phyloP scores from a whole-genome alignment of 2,113 vertebrate species.

The Glaucomys volans region DNA sequence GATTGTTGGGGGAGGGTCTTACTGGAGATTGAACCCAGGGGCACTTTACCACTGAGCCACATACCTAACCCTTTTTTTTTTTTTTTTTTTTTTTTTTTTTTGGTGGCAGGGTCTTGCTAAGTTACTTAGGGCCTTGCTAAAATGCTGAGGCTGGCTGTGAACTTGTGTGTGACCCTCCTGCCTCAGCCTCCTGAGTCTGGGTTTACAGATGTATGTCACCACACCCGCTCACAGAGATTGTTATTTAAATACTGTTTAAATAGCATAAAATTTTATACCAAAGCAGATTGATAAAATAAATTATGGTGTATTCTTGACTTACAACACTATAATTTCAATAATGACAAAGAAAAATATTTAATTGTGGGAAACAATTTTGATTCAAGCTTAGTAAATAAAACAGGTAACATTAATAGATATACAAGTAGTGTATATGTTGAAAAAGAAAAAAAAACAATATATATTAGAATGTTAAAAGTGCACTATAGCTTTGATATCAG shows the following conservation, averaged over 20 bases:
- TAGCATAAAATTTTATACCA: constrained; percentile 1
- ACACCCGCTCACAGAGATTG: too few relatives aligned
- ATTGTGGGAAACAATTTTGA: neutral
- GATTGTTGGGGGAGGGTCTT: neutral
- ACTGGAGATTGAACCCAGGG: too few relatives aligned
- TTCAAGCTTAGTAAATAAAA: neutral
- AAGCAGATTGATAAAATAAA: neutral
- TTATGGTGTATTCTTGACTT: neutral
- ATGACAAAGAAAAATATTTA: neutral
- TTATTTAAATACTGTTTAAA: neutral
- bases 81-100: too few relatives aligned
- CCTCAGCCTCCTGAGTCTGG: too few relatives aligned
- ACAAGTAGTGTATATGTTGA: neutral
- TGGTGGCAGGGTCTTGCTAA: too few relatives aligned
- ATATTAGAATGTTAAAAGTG: neutral
- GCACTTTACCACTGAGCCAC: too few relatives aligned
- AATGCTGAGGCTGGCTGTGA: too few relatives aligned
- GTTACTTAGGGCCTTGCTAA: too few relatives aligned
- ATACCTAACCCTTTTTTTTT: too few relatives aligned
- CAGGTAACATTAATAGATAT: neutral
- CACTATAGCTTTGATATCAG: neutral
- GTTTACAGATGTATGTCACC: too few relatives aligned
- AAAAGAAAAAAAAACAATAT: neutral
- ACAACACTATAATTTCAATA: constrained; percentile 2
- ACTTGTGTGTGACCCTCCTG: too few relatives aligned